Percentiles rank a stretch among this genome's conserved stretches.
Evolutionary conservation across 2,797 vertebrate species (phyloP).

Genomic region (Okamejei kenojei): DNA sequence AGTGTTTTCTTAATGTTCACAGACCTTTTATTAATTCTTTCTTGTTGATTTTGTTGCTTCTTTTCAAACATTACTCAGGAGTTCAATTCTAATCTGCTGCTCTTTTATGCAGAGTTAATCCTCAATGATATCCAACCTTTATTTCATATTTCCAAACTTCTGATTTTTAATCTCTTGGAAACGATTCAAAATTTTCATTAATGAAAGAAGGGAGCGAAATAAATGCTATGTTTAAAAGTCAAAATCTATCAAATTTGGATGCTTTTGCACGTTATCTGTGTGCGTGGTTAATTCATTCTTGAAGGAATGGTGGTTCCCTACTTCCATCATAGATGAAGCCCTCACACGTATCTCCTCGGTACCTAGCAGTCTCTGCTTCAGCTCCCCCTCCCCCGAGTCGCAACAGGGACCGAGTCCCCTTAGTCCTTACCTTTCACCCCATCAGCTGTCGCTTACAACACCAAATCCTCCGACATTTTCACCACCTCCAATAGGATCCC

Average conservation of each 20-base stretch:
- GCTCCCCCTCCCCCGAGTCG: no score
- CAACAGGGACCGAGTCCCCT: no score
- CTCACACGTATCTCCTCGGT: no score
- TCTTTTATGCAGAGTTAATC: not conserved
- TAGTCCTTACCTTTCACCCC: no score
- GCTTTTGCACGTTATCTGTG: not conserved
- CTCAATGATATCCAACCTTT: not conserved
- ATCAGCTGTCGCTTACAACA: no score
- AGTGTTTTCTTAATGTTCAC: not conserved
- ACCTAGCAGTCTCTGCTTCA: no score
- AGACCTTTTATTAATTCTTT: not conserved
- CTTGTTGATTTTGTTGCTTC: not conserved
- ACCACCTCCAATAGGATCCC: no score
- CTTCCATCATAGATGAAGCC: no score
- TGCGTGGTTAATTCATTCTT: not conserved
- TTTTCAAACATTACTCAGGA: not conserved
- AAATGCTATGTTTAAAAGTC: not conserved
- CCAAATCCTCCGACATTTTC: no score
- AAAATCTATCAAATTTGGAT: not conserved
- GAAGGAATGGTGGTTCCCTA: no score
- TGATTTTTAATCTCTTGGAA: not conserved
- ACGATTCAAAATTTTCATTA: not conserved
- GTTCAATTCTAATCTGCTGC: not conserved
- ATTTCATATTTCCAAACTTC: not conserved
- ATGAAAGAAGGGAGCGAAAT: not conserved